Evolutionary conservation across 2,888 invertebrate species (phyloP).

Genomic region (Ariolimax columbianus): DNA sequence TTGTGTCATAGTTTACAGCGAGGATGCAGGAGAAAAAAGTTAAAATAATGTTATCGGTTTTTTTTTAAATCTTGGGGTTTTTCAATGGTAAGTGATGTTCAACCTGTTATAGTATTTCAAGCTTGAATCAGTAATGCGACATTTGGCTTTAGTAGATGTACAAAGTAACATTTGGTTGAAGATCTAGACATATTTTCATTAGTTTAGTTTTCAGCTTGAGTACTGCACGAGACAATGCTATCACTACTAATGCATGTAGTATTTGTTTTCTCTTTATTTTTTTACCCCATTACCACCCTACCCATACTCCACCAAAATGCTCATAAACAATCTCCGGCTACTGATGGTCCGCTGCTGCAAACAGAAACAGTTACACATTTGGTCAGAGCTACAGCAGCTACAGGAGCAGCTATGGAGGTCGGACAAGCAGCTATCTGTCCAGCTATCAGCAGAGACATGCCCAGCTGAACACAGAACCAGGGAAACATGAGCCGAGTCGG

Average conservation of each 20-base stretch:
- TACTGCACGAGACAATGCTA: not conserved
- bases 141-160: not conserved
- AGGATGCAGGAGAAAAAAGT: too few relatives aligned
- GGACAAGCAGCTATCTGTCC: constrained; percentile 46
- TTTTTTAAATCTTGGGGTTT: too few relatives aligned
- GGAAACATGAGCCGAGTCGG: constrained; percentile 46
- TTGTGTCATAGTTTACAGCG: too few relatives aligned
- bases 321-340: not conserved
- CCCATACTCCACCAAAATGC: not conserved
- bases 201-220: constrained; percentile 5
- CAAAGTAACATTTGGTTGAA: not conserved
- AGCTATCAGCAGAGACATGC: constrained; percentile 53
- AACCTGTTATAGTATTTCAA: too few relatives aligned
- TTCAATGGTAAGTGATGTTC: too few relatives aligned
- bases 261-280: not conserved
- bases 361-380: constrained; percentile 54
- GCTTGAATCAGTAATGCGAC: not conserved
- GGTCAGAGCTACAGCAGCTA: constrained; percentile 48
- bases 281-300: not conserved
- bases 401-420: constrained; percentile 51
- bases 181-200: not conserved
- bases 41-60: too few relatives aligned
- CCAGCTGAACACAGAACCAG: not conserved
- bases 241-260: constrained; percentile 33
- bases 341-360: not conserved